Conservation (phyloP, 2,888 invertebrate genomes). For the Xiphydria camelus region DNA sequence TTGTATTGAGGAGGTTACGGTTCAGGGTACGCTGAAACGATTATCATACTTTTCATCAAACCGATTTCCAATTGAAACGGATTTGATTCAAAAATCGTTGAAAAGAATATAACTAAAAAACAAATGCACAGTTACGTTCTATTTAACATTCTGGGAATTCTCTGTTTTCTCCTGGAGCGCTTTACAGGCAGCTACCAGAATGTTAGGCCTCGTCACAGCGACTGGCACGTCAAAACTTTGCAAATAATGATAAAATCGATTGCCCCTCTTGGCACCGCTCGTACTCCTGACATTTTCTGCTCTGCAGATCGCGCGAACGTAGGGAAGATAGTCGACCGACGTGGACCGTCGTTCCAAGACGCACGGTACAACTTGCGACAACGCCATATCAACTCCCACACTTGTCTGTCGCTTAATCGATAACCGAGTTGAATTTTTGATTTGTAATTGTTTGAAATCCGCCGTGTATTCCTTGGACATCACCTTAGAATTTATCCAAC, state of each 20-base stretch:
- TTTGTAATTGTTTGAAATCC: not conserved
- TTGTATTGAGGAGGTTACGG: no score
- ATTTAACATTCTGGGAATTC: no score
- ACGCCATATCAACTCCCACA: conserved; percentile 41
- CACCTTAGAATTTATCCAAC: conserved; percentile 38
- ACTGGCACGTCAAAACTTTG: conserved; percentile 60
- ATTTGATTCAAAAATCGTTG: no score
- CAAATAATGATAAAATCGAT: conserved; percentile 80
- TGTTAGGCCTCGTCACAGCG: conserved; percentile 32
- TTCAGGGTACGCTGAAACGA: no score
- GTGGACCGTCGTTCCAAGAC: conserved; percentile 63
- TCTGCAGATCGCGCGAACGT: conserved; percentile 70
- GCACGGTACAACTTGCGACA: conserved; percentile 61
- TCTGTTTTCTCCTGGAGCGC: conserved; percentile 37
- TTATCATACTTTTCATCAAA: no score
- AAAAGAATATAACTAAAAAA: no score
- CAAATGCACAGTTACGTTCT: no score
- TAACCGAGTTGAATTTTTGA: not conserved
- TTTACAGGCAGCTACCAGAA: conserved; percentile 46
- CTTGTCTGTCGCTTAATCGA: conserved; percentile 35
- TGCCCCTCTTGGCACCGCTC: conserved; percentile 67
- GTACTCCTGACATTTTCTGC: conserved; percentile 67
- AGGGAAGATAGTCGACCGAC: conserved; percentile 71
- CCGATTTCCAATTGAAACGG: no score
- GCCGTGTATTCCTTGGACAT: conserved; percentile 13